Base-by-base conservation (phyloP, 2,888 invertebrate species). In the Apoderus coryli region DNA sequence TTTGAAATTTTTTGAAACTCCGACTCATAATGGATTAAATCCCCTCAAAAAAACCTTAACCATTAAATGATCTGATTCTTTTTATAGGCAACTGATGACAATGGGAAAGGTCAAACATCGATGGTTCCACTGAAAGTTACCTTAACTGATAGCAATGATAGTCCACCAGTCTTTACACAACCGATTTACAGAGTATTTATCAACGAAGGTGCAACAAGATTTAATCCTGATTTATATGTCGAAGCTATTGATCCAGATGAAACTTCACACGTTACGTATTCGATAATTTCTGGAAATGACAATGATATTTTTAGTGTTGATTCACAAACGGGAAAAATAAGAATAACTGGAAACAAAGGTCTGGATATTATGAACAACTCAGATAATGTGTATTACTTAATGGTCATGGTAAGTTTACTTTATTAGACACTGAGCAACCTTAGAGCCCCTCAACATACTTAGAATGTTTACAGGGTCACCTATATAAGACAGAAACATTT, bases 61-160 rank as follows among this genome's bases (percentile, higher is more conserved):
- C n/a, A n/a, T n/a, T n/a, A n/a, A n/a, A n/a, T n/a, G n/a, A n/a
- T n/a, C n/a, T n/a, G n/a, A n/a, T n/a, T n/a, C n/a, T n/a, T 36
- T 34, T 51, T 53, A 4, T 53, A 84, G 80, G 88, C 86, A 0
- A 82, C 79, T 7, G 90, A 90, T 44, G 76, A 84, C 46, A 72
- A 77, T 37, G 88, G 86, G 0, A 64, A 67, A 10, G 88, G 82
- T 0, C 81, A 80, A 48, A 75, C 71, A 23, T 73, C 78, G 1
- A 76, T 78, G 14, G 81, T 82, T 0, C 76, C 85, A 0, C 61
- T 92, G 2, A 76, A 80, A 42, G 76, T 92, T 32, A 68, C 74
- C 0, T 63, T 92, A 2, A 68, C 67, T 0, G 90, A 90, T 53
- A 77, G 79, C 34, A 92, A 92, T 54, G 92, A 92, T 58, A 89